These are phyloP conservation scores for Ferdinandea cuprea DNA, from an alignment of 2,888 invertebrate species.

Conservation along the genomic window DNA sequence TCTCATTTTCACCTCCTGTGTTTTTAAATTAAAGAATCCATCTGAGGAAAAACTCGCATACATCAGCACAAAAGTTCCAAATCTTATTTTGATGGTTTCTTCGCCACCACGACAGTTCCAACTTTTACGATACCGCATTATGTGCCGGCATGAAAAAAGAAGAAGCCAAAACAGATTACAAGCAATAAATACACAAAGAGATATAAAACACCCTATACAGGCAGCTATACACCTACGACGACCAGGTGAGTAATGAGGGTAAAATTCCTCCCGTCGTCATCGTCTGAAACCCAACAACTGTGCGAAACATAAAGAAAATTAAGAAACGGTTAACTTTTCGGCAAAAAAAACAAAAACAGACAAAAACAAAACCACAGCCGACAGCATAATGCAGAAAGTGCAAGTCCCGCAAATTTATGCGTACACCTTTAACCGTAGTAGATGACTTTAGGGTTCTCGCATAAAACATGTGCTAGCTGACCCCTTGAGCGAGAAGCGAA, in stretches of 20 bases:
- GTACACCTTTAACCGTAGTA: constrained; percentile 1
- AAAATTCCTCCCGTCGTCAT: neutral
- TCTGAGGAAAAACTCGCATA: neutral
- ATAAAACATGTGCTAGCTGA: constrained; percentile 4
- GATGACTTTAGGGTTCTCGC: neutral
- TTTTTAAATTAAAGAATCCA: constrained; percentile 13
- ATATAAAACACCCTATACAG: constrained; percentile 37
- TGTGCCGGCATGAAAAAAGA: neutral
- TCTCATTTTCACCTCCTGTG: neutral
- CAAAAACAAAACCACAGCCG: too few species aligned
- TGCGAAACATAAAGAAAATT: constrained; percentile 8
- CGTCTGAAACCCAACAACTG: constrained; percentile 18
- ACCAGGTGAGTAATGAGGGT: constrained; percentile 5
- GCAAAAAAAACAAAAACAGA: too few species aligned
- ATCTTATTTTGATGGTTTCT: constrained; percentile 46
- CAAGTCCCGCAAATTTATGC: constrained; percentile 5
- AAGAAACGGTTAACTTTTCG: constrained; percentile 4
- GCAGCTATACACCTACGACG: constrained; percentile 17
- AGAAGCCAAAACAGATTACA: constrained; percentile 34
- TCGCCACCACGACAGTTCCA: neutral
- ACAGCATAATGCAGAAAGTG: neutral
- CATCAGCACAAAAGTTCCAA: constrained; percentile 8
- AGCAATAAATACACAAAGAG: constrained; percentile 26
- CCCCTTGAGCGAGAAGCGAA: neutral
- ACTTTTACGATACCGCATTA: constrained; percentile 33